Evolutionary conservation across 2,113 vertebrate genomes (phyloP).

Genomic region (Bufo bufo): DNA sequence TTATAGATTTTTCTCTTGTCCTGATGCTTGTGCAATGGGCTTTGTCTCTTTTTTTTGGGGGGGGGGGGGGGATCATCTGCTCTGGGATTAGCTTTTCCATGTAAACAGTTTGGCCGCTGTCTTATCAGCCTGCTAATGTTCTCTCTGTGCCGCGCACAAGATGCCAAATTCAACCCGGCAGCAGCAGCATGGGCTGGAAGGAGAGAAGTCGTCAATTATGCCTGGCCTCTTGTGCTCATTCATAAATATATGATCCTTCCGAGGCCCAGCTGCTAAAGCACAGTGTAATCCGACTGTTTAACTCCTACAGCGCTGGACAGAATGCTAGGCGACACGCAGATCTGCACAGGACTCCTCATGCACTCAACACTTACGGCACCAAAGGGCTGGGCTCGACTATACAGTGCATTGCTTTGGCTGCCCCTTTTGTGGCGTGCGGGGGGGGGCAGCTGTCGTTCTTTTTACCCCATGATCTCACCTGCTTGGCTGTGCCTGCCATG

Average conservation of each 20-base stretch:
- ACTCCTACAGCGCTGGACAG: slow-evolving; percentile 29
- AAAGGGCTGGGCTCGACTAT: slow-evolving; percentile 25
- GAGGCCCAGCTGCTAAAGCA: slow-evolving; percentile 42
- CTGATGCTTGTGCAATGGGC: slow-evolving; percentile 27
- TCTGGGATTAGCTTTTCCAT: slow-evolving; percentile 45
- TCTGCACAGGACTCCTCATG: slow-evolving; percentile 1
- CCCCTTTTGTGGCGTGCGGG: not conserved
- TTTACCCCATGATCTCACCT: not conserved
- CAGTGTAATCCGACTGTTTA: slow-evolving; percentile 43
- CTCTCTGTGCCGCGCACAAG: slow-evolving; percentile 27
- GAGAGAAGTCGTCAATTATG: slow-evolving; percentile 12
- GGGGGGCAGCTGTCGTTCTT: not conserved
- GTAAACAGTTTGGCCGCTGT: slow-evolving; percentile 38
- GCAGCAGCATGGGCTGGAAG: not conserved
- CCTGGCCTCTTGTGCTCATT: slow-evolving; percentile 51
- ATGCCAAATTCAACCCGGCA: slow-evolving; percentile 14
- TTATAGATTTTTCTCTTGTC: slow-evolving; percentile 11
- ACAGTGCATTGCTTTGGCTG: slow-evolving; percentile 37
- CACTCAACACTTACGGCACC: slow-evolving; percentile 46
- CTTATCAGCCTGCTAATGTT: slow-evolving; percentile 39
- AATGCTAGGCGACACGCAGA: not conserved
- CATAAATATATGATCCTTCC: slow-evolving; percentile 51
- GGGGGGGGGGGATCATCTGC: not conserved
- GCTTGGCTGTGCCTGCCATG: slow-evolving; percentile 25
- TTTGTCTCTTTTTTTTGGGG: slow-evolving; percentile 4